Percentiles rank a stretch among this genome's conserved stretches.
phyloP scores from a whole-genome alignment of 2,888 invertebrate species.

The Stenurella melanura region DNA sequence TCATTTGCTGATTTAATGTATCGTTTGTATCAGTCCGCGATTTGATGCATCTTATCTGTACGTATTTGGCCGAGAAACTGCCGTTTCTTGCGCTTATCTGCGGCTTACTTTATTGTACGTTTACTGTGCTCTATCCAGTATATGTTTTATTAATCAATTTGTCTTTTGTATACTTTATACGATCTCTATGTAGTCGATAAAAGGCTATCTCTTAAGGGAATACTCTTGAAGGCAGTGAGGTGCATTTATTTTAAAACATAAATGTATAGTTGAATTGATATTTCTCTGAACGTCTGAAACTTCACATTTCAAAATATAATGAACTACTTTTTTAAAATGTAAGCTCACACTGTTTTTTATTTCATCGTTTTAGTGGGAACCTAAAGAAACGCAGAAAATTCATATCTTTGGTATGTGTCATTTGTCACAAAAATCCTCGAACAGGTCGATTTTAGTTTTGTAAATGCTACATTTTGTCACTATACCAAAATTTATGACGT shows the following conservation, averaged over 20 bases:
- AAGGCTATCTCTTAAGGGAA: conserved; percentile 1
- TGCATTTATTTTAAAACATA: conserved; percentile 53
- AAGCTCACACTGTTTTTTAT: no score
- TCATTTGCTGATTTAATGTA: conserved; percentile 62
- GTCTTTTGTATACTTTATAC: conserved; percentile 18
- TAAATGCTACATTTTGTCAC: no score
- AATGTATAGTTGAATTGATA: no score
- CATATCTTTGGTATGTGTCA: no score
- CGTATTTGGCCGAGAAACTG: conserved; percentile 52
- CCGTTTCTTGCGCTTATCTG: conserved; percentile 48
- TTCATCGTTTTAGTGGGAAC: no score
- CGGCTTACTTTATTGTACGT: conserved; percentile 30
- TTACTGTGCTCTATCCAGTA: conserved; percentile 32
- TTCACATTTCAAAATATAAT: no score
- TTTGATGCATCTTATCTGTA: conserved; percentile 47
- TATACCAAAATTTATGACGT: no score
- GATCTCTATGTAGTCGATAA: conserved; percentile 6
- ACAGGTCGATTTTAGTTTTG: no score
- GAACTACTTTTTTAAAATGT: no score
- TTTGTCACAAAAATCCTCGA: no score
- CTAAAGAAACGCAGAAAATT: no score
- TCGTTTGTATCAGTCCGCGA: conserved; percentile 52
- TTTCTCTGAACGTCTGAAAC: no score
- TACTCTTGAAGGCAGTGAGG: neutral
- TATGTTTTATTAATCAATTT: conserved; percentile 45